phyloP scores from a whole-genome alignment of 2,113 vertebrate genomes.

The human (Homo sapiens) region GRCh38 chr11:7460001-7460500 shows the following conservation, averaged over 20 bases:
- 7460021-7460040: background rate
- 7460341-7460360: constrained; percentile 24
- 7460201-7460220: constrained; percentile 47
- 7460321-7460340: constrained; percentile 49
- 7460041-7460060: background rate
- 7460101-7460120: background rate
- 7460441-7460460: background rate
- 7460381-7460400: background rate
- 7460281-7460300: constrained; percentile 35
- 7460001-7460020: background rate
- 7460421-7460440: constrained; percentile 32
- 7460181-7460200: background rate
- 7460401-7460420: background rate
- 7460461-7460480: constrained; percentile 12
- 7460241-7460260: constrained; percentile 32
- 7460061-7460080: background rate
- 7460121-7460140: background rate
- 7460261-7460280: constrained; percentile 53
- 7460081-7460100: background rate
- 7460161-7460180: background rate
- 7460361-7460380: constrained; percentile 2
- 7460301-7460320: constrained; percentile 45
- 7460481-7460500: background rate
- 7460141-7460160: background rate
- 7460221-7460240: constrained; percentile 38